Conservation (phyloP, 2,888 invertebrate genomes). For the Hyalella azteca region DNA sequence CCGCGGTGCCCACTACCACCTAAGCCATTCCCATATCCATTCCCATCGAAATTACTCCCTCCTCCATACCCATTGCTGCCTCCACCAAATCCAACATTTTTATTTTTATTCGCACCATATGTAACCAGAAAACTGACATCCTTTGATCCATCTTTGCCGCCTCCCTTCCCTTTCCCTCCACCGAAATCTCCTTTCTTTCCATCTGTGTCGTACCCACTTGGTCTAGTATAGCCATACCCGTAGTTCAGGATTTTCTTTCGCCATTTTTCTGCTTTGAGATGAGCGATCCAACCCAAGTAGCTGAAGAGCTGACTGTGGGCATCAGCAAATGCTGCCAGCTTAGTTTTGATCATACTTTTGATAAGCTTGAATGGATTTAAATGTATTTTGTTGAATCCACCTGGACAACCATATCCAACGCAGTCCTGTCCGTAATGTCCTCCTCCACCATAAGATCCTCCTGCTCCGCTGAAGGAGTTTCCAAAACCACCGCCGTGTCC, state of each 20-base stretch:
- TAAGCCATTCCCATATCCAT: neutral
- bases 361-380: conserved; percentile 6
- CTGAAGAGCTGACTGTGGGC: conserved; percentile 8
- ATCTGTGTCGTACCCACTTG: neutral
- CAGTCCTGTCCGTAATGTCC: neutral
- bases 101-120: conserved; percentile 2
- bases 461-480: neutral
- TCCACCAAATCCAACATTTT: neutral
- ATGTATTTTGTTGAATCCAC: conserved; percentile 2
- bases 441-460: neutral
- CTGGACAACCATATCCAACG: neutral
- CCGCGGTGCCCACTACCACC: neutral
- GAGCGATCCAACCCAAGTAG: conserved; percentile 18
- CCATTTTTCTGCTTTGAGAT: conserved; percentile 5
- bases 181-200: neutral
- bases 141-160: neutral
- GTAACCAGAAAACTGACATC: neutral
- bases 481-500: neutral
- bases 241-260: neutral
- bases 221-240: conserved; percentile 4
- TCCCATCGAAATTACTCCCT: neutral
- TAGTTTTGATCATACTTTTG: conserved; percentile 19
- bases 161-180: neutral
- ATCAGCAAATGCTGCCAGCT: neutral
- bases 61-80: neutral